These are phyloP conservation scores for Dexiosoma caninum DNA, from an alignment of 2,888 invertebrate genomes.

Conservation along the genomic window DNA sequence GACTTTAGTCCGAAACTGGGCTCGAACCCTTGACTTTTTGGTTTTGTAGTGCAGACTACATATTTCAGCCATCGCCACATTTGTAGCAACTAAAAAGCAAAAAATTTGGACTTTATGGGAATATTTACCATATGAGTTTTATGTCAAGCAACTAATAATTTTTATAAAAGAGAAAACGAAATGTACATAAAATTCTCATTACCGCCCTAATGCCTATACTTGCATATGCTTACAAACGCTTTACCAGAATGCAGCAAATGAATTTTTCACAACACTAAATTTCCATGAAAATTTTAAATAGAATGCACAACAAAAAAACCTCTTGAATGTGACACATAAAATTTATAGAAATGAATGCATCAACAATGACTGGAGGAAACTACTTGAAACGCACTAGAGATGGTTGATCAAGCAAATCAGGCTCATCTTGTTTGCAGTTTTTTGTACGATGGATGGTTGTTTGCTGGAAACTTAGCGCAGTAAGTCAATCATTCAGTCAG, in stretches of 20 bases:
- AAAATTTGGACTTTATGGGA: no score
- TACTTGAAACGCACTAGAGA: constrained; percentile 9
- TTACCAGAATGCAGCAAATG: background rate
- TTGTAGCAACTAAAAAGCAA: no score
- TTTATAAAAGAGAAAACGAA: no score
- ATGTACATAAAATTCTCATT: no score
- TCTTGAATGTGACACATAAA: constrained; percentile 30
- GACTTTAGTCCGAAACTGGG: no score
- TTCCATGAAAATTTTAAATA: background rate
- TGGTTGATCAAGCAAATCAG: constrained; percentile 2
- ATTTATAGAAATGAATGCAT: constrained; percentile 29
- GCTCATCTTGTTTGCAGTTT: constrained; percentile 1
- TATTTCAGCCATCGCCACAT: no score
- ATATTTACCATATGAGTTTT: no score
- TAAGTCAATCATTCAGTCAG: constrained; percentile 31
- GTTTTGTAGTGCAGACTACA: no score
- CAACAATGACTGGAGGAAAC: constrained; percentile 3
- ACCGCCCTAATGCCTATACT: no score
- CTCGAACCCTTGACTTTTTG: no score
- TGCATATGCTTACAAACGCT: background rate
- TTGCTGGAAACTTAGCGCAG: background rate
- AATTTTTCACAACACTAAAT: constrained; percentile 1
- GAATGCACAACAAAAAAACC: background rate
- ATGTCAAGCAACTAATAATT: no score
- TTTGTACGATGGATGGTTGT: background rate